Evolutionary conservation across 1,140 invertebrate species (phyloP), one percentile per base, ranked within the genome.

Genomic region (Aplysia californica): DNA sequence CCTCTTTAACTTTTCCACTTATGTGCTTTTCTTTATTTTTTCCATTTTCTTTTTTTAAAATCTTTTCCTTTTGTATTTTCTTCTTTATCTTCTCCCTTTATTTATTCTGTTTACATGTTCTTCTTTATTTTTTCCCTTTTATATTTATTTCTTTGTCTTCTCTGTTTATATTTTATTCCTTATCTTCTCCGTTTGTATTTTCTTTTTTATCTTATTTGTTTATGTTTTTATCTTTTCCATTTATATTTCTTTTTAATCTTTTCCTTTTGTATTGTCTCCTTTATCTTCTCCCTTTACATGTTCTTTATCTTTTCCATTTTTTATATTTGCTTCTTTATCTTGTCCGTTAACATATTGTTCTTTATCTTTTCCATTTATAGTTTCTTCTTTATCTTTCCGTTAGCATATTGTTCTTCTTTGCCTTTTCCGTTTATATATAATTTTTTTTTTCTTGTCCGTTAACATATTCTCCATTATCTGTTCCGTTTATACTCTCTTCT

Each of bases 361-460:
- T 50, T 15, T 15, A 15, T 50, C n/a, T 50, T n/a, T 50, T 50
- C n/a, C 10, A 50, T 15, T 15, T 15, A 50, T 15, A 50, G 3
- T 64, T 4, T 64, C 21, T 39, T 1, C 31, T 31, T 1, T 3
- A 72, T 75, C 39, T 74, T 35, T 58, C 74, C 1, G 72, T 75
- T 23, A 61, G 72, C 38, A 75, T 61, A 3, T 56, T 92, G 66
- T 92, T 91, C 82, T 87, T 91, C 80, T 83, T 86, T 75, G 86
- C 84, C 44, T 50, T n/a, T 15, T 50, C 44, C 44, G n/a, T n/a
- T n/a, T n/a, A n/a, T n/a, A n/a, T n/a, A n/a, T n/a, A n/a, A n/a
- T n/a, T n/a, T n/a, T n/a, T n/a, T n/a, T n/a, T n/a, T n/a, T n/a
- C n/a, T n/a, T n/a, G n/a, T n/a, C n/a, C n/a, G n/a, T n/a, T n/a